Evolutionary conservation across 2,797 vertebrate genomes (phyloP).

Genomic region (Apogon talboti): DNA sequence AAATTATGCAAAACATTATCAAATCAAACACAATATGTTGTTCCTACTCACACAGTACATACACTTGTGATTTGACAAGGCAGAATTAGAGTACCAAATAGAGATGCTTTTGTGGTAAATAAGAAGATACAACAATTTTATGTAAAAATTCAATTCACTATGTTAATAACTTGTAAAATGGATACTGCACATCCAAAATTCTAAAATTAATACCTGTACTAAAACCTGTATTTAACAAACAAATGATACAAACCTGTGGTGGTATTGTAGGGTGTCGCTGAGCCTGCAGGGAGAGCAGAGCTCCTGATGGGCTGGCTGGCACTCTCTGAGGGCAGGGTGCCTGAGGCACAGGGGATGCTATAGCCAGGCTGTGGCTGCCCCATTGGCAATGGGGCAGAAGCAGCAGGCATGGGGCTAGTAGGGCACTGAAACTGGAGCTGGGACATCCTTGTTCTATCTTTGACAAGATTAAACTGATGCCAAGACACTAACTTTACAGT

Average conservation of each 20-base stretch:
- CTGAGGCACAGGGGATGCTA: conserved; percentile 92
- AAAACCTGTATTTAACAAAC: not conserved
- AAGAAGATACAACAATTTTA: not conserved
- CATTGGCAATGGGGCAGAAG: conserved; percentile 76
- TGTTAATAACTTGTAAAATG: not conserved
- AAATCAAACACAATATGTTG: not conserved
- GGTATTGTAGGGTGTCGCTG: conserved; percentile 90
- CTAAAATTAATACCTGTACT: not conserved
- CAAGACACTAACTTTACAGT: conserved; percentile 69
- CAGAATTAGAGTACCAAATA: not conserved
- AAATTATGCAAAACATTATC: conserved; percentile 1
- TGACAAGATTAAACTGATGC: conserved; percentile 62
- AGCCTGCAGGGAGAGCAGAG: conserved; percentile 93
- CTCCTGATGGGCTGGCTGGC: conserved; percentile 94
- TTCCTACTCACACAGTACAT: not conserved
- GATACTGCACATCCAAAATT: not conserved
- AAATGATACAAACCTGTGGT: conserved; percentile 86
- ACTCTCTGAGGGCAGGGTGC: conserved; percentile 93
- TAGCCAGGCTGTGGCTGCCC: conserved; percentile 89
- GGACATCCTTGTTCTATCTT: conserved; percentile 86
- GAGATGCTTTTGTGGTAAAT: not conserved
- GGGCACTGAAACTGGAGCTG: conserved; percentile 94
- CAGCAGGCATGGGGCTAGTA: conserved; percentile 86
- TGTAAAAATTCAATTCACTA: not conserved
- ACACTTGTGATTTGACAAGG: not conserved